Percentiles rank a stretch among this genome's conserved stretches.
Evolutionary conservation across 1,140 invertebrate species (phyloP).

Genomic region (Drosophila grimshawi): DNA sequence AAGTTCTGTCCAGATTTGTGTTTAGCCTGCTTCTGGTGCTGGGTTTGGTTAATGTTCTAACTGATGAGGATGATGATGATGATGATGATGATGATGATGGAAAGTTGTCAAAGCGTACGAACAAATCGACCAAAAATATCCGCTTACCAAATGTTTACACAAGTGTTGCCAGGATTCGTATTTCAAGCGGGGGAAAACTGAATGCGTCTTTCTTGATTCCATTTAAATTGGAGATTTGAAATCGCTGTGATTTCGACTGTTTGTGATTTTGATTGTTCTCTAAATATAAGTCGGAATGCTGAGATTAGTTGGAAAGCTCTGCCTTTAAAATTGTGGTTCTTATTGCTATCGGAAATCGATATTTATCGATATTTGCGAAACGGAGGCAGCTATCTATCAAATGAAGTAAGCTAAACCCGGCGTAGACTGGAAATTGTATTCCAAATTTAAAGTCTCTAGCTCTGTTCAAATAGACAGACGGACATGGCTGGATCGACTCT

Average conservation of each 20-base stretch:
- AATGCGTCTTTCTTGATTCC: constrained; percentile 1
- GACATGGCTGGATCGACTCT: no score
- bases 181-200: constrained; percentile 42
- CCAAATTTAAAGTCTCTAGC: no score
- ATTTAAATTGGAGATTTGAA: constrained; percentile 1
- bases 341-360: no score
- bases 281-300: no score
- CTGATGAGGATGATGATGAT: constrained; percentile 38
- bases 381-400: no score
- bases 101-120: constrained; percentile 76
- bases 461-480: no score
- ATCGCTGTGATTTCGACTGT: not conserved
- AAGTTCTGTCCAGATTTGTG: constrained; percentile 38
- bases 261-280: no score
- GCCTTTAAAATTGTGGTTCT: no score
- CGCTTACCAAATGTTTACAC: constrained; percentile 80
- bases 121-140: constrained; percentile 80
- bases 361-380: no score
- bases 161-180: constrained; percentile 73
- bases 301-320: no score
- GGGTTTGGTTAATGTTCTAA: not conserved
- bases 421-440: no score
- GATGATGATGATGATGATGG: constrained; percentile 68
- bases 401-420: no score
- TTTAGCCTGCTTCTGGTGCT: constrained; percentile 20